Evolutionary conservation across 2,888 invertebrate genomes (phyloP).

Genomic region (Drosophila robusta): DNA sequence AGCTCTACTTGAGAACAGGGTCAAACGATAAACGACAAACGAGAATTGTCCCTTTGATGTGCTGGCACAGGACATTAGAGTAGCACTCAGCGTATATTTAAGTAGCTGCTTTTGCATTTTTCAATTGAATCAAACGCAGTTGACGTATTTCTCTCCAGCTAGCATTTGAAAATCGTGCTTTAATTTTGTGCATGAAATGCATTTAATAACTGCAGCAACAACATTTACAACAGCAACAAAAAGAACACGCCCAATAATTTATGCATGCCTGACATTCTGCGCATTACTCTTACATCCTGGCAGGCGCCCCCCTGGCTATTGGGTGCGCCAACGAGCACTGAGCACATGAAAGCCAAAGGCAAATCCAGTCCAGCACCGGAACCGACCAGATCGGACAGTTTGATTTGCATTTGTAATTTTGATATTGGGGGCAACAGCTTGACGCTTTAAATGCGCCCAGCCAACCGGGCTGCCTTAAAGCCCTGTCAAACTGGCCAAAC

Average conservation of each 20-base stretch:
- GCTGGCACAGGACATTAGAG: conserved; percentile 1
- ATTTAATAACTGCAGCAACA: conserved; percentile 52
- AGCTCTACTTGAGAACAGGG: background rate
- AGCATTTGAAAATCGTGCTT: conserved; percentile 28
- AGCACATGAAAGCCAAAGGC: conserved; percentile 19
- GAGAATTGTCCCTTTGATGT: conserved; percentile 20
- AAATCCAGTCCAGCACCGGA: conserved; percentile 31
- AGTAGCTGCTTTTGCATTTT: background rate
- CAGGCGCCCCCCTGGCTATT: conserved; percentile 6
- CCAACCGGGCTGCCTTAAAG: conserved; percentile 34
- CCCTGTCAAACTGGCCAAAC: conserved; percentile 12
- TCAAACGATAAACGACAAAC: background rate
- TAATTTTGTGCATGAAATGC: conserved; percentile 51
- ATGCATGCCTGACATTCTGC: conserved; percentile 47
- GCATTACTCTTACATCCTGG: conserved; percentile 42
- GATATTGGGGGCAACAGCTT: conserved; percentile 41
- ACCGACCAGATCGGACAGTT: conserved; percentile 53
- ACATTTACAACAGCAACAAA: background rate
- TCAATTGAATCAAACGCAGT: conserved; percentile 32
- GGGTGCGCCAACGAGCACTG: conserved; percentile 2
- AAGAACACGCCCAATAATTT: conserved; percentile 45
- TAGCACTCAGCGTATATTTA: conserved; percentile 22
- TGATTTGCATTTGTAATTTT: conserved; percentile 61
- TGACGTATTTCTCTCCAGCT: conserved; percentile 4
- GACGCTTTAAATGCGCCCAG: conserved; percentile 31